Base-by-base conservation (phyloP, 2,113 vertebrate genomes). In the Siniperca knerii region DNA sequence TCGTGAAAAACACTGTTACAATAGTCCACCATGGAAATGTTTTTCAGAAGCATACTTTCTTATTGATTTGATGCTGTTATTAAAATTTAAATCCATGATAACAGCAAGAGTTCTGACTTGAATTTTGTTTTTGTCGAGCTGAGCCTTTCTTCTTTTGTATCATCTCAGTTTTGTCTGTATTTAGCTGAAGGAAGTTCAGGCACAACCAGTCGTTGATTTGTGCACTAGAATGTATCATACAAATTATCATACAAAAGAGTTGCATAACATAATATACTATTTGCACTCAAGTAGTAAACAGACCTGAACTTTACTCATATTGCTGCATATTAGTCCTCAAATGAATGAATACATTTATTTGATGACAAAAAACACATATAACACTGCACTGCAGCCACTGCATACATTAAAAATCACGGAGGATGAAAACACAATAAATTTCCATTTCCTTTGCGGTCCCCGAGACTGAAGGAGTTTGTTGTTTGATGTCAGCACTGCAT, bases 71-170 rank as follows among this genome's bases (percentile, higher is more conserved):
- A 64, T 46, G 46, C 13, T 25, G 7, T 25, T 68, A 40, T 68
- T 75, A 29, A 48, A 80, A 48, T 75, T 70, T 3, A 57, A 85
- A 80, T 70, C 6, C 35, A 48, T 11, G 29, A 40, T 40, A 64
- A 80, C 48, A n/a, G n/a, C 57, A 33, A 46, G 20, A 61, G n/a
- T 52, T 42, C 33, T 54, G 44, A 35, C 9, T 58, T 10, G 29
- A 57, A 42, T 61, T 52, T 37, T 37, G 21, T 8, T 18, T 44
- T 44, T 54, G 4, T 10, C 7, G 6, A 78, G 37, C n/a, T 20
- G 52, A 73, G 10, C n/a, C 23, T 48, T 9, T 20, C n/a, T 40
- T 16, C 6, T 46, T 35, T 37, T 55, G 4, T 15, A 55, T 4
- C 60, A 10, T 65, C 15, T 82, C 13, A 5, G 10, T 20, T 69